Base-by-base conservation (phyloP, 2,113 vertebrate genomes). In the Eidolon helvum region DNA sequence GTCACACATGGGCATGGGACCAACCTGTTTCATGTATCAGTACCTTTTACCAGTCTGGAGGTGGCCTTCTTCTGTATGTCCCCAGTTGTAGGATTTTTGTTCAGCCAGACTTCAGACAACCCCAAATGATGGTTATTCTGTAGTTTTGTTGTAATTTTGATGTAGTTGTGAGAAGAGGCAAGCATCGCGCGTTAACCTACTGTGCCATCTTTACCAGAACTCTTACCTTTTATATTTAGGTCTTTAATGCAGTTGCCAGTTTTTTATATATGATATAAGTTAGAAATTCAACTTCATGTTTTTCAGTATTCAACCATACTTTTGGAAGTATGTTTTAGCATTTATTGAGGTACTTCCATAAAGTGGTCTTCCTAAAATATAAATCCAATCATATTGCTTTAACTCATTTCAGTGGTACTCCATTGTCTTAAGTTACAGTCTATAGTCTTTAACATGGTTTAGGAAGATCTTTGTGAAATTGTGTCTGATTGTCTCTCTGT, bases 401-500 rank as follows among this genome's bases (percentile, higher is more conserved):
- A 94, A 83, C 74, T 55, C 26, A 35, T 68, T 89, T 83, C 28
- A 43, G 1, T 92, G 59, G 16, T 88, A 90, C 19, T 83, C 65
- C 50, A 21, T 68, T 91, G 78, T 63, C 38, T 95, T 93, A 38
- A 30, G 30, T 48, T 85, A 75, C 9, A 85, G 14, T 48, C 65
- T 55, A 1, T 68, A 50, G 35, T 74, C 22, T 94, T 72, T 78
- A 83, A 35, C 45, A 53, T 94, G 38, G 11, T 80, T 33, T 94
- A 71, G 14, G 30, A 84, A 94, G 26, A 18, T 75, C 22, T 90
- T 96, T 78, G 26, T 86, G 53, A 95, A 82, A 30, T 91, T 66
- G 12, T 68, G 7, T 77, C 38, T 79, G 24, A n/a, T 87, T 71
- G 45, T 77, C 59, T 69, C 59, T 69, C 16, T 55, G 59, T 57